Percentiles rank a stretch among this genome's conserved stretches.
Conservation (phyloP, 2,113 vertebrate genomes). For the Mugil cephalus region DNA sequence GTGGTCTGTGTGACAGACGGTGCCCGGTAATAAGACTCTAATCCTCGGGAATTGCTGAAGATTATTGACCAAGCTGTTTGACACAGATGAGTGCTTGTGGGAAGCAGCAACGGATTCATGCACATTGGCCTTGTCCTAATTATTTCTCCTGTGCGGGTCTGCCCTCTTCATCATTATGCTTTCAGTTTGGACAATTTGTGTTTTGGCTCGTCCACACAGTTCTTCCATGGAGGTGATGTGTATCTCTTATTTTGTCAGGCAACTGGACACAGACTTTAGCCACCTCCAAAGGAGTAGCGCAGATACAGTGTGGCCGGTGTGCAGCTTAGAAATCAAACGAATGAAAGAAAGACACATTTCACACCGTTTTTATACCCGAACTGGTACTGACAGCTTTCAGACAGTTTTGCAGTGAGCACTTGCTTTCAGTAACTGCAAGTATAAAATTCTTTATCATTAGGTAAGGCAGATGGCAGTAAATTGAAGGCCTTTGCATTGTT, state of each 20-base stretch:
- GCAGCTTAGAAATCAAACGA: too few relatives aligned
- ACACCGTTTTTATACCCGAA: too few relatives aligned
- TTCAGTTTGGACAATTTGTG: conserved; percentile 18
- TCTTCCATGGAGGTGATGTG: conserved; percentile 10
- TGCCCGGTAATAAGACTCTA: conserved; percentile 80
- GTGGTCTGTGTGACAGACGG: conserved; percentile 79
- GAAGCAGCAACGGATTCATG: conserved; percentile 61
- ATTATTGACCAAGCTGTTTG: conserved; percentile 84
- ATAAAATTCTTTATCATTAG: neutral
- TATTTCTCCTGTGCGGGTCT: conserved; percentile 68
- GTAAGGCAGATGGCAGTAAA: neutral
- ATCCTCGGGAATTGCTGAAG: conserved; percentile 83
- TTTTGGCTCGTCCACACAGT: conserved; percentile 39
- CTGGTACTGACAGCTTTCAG: neutral
- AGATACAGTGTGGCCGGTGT: conserved; percentile 4
- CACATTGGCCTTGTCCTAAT: conserved; percentile 73
- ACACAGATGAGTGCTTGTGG: conserved; percentile 77
- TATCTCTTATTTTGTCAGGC: conserved; percentile 24
- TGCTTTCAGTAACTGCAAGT: neutral
- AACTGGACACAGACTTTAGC: neutral
- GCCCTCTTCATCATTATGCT: conserved; percentile 36
- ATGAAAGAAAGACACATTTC: too few relatives aligned
- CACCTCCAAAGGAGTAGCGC: neutral
- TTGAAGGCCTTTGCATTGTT: neutral
- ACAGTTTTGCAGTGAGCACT: neutral